These are phyloP conservation scores for Galerucella calmariensis DNA, from an alignment of 2,888 invertebrate genomes.

Conservation along the genomic window DNA sequence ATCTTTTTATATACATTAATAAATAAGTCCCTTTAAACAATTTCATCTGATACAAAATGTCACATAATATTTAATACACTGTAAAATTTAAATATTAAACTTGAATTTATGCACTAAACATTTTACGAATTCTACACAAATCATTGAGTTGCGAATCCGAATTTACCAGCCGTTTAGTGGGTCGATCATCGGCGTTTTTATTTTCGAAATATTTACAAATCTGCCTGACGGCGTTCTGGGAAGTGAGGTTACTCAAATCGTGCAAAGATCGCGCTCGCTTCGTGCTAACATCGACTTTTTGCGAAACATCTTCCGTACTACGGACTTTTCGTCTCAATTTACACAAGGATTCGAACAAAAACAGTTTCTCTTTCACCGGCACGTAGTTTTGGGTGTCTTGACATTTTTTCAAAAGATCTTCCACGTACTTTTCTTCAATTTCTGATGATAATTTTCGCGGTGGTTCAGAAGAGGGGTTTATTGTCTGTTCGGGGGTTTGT, in stretches of 20 bases:
- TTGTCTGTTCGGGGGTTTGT: conserved; percentile 7
- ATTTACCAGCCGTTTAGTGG: conserved; percentile 35
- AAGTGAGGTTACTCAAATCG: conserved; percentile 69
- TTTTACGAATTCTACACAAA: conserved; percentile 43
- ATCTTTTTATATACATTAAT: conserved; percentile 36
- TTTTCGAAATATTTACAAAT: conserved; percentile 79
- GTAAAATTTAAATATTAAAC: conserved; percentile 9
- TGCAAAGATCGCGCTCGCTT: conserved; percentile 76
- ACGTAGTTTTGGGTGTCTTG: conserved; percentile 74
- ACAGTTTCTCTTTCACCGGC: conserved; percentile 77
- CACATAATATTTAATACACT: conserved; percentile 2
- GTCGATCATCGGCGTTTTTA: conserved; percentile 48
- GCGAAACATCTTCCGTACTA: conserved; percentile 73
- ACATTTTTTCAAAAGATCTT: conserved; percentile 67
- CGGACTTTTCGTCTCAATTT: conserved; percentile 72
- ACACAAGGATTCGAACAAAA: conserved; percentile 77
- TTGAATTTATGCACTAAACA: conserved; percentile 33
- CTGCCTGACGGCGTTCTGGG: conserved; percentile 69
- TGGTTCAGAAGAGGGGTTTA: conserved; percentile 1
- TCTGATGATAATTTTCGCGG: conserved; percentile 26
- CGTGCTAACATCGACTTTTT: conserved; percentile 59
- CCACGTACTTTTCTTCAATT: conserved; percentile 64
- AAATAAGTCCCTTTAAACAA: conserved; percentile 19
- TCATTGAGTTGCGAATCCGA: conserved; percentile 40
- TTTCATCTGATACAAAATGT: background rate